phyloP scores from a whole-genome alignment of 2,797 vertebrate genomes.

The Lacerta agilis region DNA sequence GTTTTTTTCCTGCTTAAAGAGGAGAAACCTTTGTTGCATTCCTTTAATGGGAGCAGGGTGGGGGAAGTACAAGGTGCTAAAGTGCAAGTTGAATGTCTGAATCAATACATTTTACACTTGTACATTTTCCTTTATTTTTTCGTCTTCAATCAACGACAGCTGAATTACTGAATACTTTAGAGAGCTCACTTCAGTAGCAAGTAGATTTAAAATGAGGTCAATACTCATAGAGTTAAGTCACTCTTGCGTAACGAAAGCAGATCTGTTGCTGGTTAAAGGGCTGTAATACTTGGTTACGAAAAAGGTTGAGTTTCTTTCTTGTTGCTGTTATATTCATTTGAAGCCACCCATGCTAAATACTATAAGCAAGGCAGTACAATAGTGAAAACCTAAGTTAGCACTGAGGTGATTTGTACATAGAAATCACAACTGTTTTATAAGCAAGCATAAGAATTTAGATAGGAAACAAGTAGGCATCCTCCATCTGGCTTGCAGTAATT shows the following conservation, averaged over 20 bases:
- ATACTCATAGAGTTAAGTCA: neutral
- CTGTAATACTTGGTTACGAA: neutral
- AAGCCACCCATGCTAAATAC: slow-evolving; percentile 39
- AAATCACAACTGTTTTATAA: slow-evolving; percentile 64
- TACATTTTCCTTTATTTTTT: neutral
- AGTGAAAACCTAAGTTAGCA: slow-evolving; percentile 53
- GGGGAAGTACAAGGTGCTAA: neutral
- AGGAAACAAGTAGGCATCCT: slow-evolving; percentile 49
- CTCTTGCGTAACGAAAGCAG: slow-evolving; percentile 35
- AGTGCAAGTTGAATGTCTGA: neutral
- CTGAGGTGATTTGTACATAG: slow-evolving; percentile 64
- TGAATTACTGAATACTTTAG: slow-evolving; percentile 1
- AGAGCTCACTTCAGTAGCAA: slow-evolving; percentile 48
- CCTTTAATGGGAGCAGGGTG: neutral
- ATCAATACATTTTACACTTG: slow-evolving; percentile 14
- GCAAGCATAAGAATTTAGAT: slow-evolving; percentile 41
- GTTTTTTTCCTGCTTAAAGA: neutral
- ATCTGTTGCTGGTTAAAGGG: slow-evolving; percentile 13
- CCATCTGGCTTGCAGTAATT: slow-evolving; percentile 62
- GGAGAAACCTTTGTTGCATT: neutral
- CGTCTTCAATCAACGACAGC: neutral
- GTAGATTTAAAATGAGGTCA: slow-evolving; percentile 60
- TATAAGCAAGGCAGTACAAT: slow-evolving; percentile 53
- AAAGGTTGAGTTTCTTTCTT: neutral
- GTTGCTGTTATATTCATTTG: slow-evolving; percentile 28